phyloP scores from a whole-genome alignment of 2,113 vertebrate species.

The Triplophysa tibetana region DNA sequence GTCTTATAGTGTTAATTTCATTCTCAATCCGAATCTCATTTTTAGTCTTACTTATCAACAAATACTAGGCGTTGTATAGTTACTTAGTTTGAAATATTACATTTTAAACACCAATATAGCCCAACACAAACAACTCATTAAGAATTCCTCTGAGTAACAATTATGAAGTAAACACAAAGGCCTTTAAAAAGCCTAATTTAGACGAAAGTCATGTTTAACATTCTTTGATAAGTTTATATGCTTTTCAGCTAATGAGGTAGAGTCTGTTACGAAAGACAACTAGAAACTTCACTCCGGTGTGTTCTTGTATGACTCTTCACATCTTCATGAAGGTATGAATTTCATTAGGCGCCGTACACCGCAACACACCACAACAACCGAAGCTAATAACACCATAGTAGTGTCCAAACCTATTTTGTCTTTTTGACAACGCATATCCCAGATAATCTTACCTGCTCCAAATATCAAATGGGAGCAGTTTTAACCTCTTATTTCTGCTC shows the following conservation, averaged over 20 bases:
- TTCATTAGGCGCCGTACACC: not conserved
- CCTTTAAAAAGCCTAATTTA: conserved; percentile 33
- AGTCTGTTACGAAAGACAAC: not conserved
- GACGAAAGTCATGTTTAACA: conserved; percentile 29
- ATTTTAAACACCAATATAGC: conserved; percentile 26
- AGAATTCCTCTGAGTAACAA: conserved; percentile 42
- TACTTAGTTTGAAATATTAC: conserved; percentile 6
- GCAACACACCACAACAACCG: conserved; percentile 16
- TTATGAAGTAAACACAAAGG: conserved; percentile 37
- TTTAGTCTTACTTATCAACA: conserved; percentile 21
- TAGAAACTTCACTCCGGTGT: not conserved
- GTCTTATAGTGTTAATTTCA: not conserved
- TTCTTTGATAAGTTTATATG: conserved; percentile 22
- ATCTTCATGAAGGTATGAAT: conserved; percentile 6
- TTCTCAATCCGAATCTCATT: not conserved
- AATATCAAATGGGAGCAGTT: conserved; percentile 27
- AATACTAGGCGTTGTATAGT: conserved; percentile 6
- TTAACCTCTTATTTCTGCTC: conserved; percentile 19
- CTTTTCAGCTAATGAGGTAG: conserved; percentile 34
- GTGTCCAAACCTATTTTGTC: conserved; percentile 20
- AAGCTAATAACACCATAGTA: not conserved
- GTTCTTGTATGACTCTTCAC: not conserved
- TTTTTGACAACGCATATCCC: conserved; percentile 30
- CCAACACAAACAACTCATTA: conserved; percentile 44
- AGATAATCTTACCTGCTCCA: conserved; percentile 11